Evolutionary conservation across 2,888 invertebrate genomes (phyloP), one percentile per base, ranked within the genome.

Genomic region (Drosophila birchii): DNA sequence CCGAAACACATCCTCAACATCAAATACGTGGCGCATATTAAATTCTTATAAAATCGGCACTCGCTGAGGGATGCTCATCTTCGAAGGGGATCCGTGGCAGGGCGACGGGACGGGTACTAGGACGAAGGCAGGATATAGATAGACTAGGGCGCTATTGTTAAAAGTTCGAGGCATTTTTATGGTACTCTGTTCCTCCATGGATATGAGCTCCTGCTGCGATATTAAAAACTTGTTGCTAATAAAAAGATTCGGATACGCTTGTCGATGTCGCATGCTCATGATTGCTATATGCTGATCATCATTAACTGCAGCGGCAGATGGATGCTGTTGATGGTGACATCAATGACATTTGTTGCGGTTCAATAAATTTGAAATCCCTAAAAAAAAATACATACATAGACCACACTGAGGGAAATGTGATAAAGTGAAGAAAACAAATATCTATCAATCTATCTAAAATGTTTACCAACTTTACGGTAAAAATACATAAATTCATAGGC

Each of bases 151-250:
- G 67, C 88, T 71, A 86, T 83, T 83, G 83, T 88, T 83, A 58
- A 78, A 76, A 71, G 70, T 74, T 60, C 47, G 57, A 61, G 57
- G 71, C 49, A 84, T 76, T 88, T 85, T 83, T 71, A 78, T 68
- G 67, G 49, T 66, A 56, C 71, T 45, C 23, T 8, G 57, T 54
- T 47, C 72, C 76, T 59, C 61, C 53, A 41, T 60, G 56, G 36
- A 69, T 68, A 49, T 59, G 76, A 78, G 54, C 78, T 79, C 73
- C 76, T 68, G 84, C 78, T 78, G 79, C 75, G 74, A 85, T 89
- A 86, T 86, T 86, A 86, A 86, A 74, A 86, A 88, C 88, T 88
- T 88, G 88, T 88, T 88, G 90, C 90, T 85, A 89, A 86, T 87
- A 86, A 87, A 74, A 86, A 81, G 74, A 85, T 62, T 62, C 56